Conservation (phyloP, 2,113 vertebrate genomes). For the Marmota flaviventris region DNA sequence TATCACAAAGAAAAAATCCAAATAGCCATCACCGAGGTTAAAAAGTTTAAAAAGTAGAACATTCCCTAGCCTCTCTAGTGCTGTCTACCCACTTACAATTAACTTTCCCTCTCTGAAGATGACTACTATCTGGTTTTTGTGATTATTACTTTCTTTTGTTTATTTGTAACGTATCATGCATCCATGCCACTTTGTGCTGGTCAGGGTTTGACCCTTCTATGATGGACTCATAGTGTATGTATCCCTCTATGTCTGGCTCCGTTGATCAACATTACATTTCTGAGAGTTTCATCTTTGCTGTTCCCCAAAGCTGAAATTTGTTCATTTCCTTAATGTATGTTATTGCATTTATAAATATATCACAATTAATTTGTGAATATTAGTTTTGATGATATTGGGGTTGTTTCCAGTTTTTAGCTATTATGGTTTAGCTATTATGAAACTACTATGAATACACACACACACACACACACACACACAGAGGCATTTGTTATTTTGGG, state of each 20-base stretch:
- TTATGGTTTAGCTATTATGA: background rate
- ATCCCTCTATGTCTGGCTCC: background rate
- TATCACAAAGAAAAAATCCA: background rate
- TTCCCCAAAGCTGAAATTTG: background rate
- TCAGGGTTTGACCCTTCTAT: background rate
- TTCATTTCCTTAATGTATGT: background rate
- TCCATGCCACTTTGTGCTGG: background rate
- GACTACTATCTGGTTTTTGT: background rate
- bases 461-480: background rate
- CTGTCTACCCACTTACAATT: background rate
- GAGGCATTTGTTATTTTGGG: background rate
- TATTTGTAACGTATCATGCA: background rate
- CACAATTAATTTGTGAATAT: background rate
- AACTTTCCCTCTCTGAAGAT: background rate
- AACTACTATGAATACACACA: background rate
- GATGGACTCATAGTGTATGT: background rate
- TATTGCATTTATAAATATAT: background rate
- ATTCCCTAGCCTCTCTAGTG: too few relatives aligned
- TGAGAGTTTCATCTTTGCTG: background rate
- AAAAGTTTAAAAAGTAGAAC: background rate
- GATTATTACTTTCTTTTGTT: background rate
- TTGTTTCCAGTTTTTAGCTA: slow-evolving; percentile 1
- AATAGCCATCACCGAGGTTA: background rate
- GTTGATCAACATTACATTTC: background rate
- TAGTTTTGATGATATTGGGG: slow-evolving; percentile 14